Base-by-base conservation (phyloP, 2,113 vertebrate genomes). In the Cryptotis parvus region DNA sequence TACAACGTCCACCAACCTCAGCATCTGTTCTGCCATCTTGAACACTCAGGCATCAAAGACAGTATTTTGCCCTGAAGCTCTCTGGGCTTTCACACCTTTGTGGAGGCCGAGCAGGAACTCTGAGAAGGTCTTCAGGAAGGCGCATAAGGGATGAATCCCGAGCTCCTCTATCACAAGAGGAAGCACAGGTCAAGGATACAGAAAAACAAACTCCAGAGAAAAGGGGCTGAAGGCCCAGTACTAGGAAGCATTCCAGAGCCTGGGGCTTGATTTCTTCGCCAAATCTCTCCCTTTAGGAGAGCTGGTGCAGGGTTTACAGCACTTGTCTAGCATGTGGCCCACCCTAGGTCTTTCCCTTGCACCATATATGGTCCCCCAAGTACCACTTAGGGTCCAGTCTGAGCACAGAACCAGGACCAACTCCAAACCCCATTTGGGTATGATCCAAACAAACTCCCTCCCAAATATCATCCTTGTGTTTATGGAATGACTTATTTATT, bases 41-140 rank as follows among this genome's bases (percentile, higher is more conserved):
- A n/a, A 27, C 27, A 41, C 20, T 22, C 37, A 8, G 52, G 20
- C 18, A 77, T 89, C 68, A n/a, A 10, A 52, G 73, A 87, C 45
- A 35, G 81, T 14, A 14, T 72, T 27, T 26, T 18, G 20, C 55
- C 55, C 39, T 69, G 87, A 73, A 9, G 31, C 45, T 90, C 72
- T 39, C 58, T 16, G 10, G 73, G 76, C 27, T 82, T 76, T 63
- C 37, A 55, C 87, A 55, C 41, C 83, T 94, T 82, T 70, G 58
- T 86, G 89, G 65, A 81, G 70, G 80, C 68, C 37, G 63, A 45
- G 91, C 24, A 85, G 52, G n/a, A n/a, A 37, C 84, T 61, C 33
- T 65, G 79, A 82, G 69, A 72, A 66, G 15, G 69, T 90, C 43
- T 81, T 88, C 26, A 79, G 72, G 77, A 84, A 43, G 61, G 7